Evolutionary conservation across 1,140 invertebrate species (phyloP), one percentile per base, ranked within the genome.

Genomic region (Apis florea): DNA sequence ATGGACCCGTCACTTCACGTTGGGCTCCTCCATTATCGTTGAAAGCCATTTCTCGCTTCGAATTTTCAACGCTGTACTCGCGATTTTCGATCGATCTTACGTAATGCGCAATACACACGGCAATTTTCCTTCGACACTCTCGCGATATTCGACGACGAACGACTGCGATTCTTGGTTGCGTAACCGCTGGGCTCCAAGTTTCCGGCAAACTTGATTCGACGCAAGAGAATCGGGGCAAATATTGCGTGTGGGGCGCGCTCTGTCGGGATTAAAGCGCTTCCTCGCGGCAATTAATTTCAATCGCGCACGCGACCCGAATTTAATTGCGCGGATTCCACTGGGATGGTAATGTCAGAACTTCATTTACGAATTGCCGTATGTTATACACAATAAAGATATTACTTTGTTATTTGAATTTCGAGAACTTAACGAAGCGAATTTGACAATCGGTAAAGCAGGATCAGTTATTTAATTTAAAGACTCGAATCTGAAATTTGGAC

Each of bases 201-300:
- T 54, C 47, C 68, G 31, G 54, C 47, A 72, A 83, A 83, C 6
- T 63, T 53, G 47, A 24, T 40, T 47, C 49, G 63, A 79, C 77
- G 78, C 61, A 59, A 67, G 76, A 51, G 49, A 83, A 83, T 83
- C 73, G 82, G 69, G 61, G 71, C 58, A 64, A 63, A 63, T 63
- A 63, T 63, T 63, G 17, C 71, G 56, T 73, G 71, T n/a, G n/a
- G n/a, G n/a, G n/a, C n/a, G n/a, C n/a, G n/a, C n/a, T 72, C 59
- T 59, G 70, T 72, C 19, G 19, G 21, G 13, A 47, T 59, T 47
- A 17, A 58, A 72, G 54, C 21, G 26, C 53, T 59, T 40, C 70
- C 70, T 26, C 56, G 19, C 53, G 1, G 54, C 54, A 59, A 72
- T 73, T 73, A 58, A 59, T 73, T 73, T 59, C 19, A 21, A 47